These are phyloP conservation scores for Lymantria monacha DNA, from an alignment of 2,888 invertebrate genomes.

Conservation along the genomic window DNA sequence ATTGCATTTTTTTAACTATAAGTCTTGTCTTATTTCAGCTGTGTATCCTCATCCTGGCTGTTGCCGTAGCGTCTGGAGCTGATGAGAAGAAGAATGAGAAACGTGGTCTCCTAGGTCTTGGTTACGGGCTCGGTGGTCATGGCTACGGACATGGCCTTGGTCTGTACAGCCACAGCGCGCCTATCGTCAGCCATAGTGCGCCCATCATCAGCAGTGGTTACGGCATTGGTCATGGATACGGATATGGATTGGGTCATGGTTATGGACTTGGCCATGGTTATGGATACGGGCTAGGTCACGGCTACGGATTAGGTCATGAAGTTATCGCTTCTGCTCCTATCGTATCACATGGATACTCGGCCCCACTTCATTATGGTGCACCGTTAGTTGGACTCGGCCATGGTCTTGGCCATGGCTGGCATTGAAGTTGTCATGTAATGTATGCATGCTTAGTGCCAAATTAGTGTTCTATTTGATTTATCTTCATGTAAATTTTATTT, in stretches of 20 bases:
- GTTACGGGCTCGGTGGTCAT: conserved; percentile 42
- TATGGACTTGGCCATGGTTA: conserved; percentile 27
- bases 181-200: conserved; percentile 22
- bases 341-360: conserved; percentile 31
- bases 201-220: conserved; percentile 10
- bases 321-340: conserved; percentile 37
- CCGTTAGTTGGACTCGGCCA: conserved; percentile 54
- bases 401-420: conserved; percentile 60
- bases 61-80: conserved; percentile 53
- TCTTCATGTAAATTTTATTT: conserved; percentile 5
- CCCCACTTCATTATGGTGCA: conserved; percentile 29
- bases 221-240: conserved; percentile 27
- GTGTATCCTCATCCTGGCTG: conserved; percentile 58
- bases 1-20: too few relatives aligned
- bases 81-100: conserved; percentile 76
- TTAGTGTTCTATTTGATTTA: conserved; percentile 31
- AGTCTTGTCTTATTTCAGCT: conserved; percentile 40
- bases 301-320: conserved; percentile 22
- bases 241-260: conserved; percentile 31
- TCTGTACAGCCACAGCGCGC: conserved; percentile 32
- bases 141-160: conserved; percentile 47
- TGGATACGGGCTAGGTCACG: conserved; percentile 15
- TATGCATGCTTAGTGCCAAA: conserved; percentile 50
- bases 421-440: conserved; percentile 34
- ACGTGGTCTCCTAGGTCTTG: conserved; percentile 72